Evolutionary conservation across 2,797 vertebrate genomes (phyloP).

Genomic region (Fistularia commersonii): DNA sequence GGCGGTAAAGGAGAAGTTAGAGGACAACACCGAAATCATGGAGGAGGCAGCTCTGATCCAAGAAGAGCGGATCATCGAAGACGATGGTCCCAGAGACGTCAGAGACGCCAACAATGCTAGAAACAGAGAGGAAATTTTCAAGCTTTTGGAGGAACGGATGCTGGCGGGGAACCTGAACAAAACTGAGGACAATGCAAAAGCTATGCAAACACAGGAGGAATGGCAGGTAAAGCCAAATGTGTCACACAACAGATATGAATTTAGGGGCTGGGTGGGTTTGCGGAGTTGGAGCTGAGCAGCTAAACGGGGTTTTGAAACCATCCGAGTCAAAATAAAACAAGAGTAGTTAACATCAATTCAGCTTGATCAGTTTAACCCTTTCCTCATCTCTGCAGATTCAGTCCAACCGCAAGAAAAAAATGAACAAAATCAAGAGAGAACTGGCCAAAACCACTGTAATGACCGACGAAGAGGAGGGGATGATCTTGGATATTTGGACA

Average conservation of each 20-base stretch:
- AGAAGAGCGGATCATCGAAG: constrained; percentile 84
- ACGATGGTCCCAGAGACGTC: constrained; percentile 40
- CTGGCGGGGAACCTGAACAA: constrained; percentile 77
- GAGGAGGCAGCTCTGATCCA: constrained; percentile 89
- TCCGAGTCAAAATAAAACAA: background rate
- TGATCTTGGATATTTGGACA: constrained; percentile 78
- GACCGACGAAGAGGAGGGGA: constrained; percentile 71
- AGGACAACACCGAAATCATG: constrained; percentile 76
- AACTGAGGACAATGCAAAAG: constrained; percentile 24
- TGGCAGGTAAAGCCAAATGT: constrained; percentile 63
- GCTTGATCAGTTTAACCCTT: constrained; percentile 3
- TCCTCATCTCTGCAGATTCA: constrained; percentile 67
- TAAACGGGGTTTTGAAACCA: no score
- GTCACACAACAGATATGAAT: background rate
- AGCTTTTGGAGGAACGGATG: constrained; percentile 64
- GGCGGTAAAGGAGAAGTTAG: constrained; percentile 51
- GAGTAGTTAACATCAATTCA: background rate
- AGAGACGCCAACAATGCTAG: constrained; percentile 8
- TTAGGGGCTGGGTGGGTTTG: no score
- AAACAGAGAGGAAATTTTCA: constrained; percentile 39
- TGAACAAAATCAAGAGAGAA: constrained; percentile 77
- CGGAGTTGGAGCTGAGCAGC: no score
- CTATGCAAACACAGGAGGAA: constrained; percentile 28
- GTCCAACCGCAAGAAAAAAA: constrained; percentile 76
- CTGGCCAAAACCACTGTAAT: constrained; percentile 74